Evolutionary conservation across 2,888 invertebrate genomes (phyloP), one percentile per base, ranked within the genome.

Genomic region (Dryococelus australis): DNA sequence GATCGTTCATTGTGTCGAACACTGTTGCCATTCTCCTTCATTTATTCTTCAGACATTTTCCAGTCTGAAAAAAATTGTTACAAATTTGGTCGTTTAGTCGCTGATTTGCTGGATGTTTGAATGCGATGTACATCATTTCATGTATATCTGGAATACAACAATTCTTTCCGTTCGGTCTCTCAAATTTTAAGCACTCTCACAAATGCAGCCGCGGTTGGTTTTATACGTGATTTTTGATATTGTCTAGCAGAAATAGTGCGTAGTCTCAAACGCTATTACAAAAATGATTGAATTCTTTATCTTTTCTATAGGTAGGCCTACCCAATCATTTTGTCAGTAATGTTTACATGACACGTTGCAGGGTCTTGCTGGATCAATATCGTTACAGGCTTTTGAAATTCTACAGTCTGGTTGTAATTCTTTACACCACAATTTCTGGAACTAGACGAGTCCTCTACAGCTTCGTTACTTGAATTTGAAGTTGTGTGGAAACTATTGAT

Each of bases 351-450:
- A 35, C 83, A 83, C 26, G 83, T 35, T 35, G 83, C 83, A 83
- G 83, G 83, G 35, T 83, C 83, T 43, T 83, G 28, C 83, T 83
- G 83, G 24, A 83, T 83, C 13, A 35, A 12, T 83, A 24, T 28
- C 20, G 24, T 5, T 35, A 83, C 83, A 20, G 28, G 1, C 0
- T 10, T 83, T 26, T 83, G 2, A 83, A 28, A 35, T 16, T 83
- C 35, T 83, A 83, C 83, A 83, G 16, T 43, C n/a, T 28, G 0
- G n/a, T 83, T 35, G 13, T n/a, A 20, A 80, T n/a, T 80, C 12
- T 0, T 80, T 80, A 80, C n/a, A 24, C 80, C 12, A 80, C 80
- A 80, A n/a, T 80, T n/a, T 16, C n/a, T 80, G 26, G 80, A 20
- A 28, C 80, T n/a, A 4, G 12, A 24, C 13, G 80, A 5, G 27